These are phyloP conservation scores for Brachyptera risi DNA, from an alignment of 2,888 invertebrate genomes.

Conservation along the genomic window DNA sequence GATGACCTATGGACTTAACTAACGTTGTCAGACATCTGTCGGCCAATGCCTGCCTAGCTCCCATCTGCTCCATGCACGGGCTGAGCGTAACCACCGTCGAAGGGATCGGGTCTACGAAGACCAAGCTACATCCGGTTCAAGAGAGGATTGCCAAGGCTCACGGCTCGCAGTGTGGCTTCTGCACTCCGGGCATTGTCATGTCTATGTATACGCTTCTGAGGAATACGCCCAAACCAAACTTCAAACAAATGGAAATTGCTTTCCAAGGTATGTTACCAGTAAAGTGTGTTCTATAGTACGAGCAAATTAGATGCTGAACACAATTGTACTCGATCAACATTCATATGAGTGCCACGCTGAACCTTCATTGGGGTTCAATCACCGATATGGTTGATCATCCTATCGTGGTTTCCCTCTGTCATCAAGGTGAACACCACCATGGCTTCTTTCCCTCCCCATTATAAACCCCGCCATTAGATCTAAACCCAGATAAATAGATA, in stretches of 20 bases:
- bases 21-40: conserved; percentile 61
- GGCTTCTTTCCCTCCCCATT: too few species aligned
- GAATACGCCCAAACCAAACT: conserved; percentile 55
- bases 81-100: conserved; percentile 88
- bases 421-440: too few species aligned
- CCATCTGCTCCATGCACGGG: conserved; percentile 83
- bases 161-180: conserved; percentile 94
- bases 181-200: conserved; percentile 96
- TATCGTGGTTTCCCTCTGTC: too few species aligned
- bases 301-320: too few species aligned
- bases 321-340: too few species aligned
- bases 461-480: too few species aligned
- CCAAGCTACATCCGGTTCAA: conserved; percentile 79
- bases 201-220: conserved; percentile 89
- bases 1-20: too few species aligned
- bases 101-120: conserved; percentile 81
- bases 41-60: conserved; percentile 86
- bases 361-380: too few species aligned
- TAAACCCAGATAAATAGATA: too few species aligned
- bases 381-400: too few species aligned
- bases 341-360: too few species aligned
- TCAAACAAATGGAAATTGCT: conserved; percentile 72
- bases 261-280: conserved; percentile 81
- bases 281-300: too few species aligned
- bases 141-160: conserved; percentile 84